phyloP scores from a whole-genome alignment of 2,113 vertebrate genomes.

The Macquaria australasica region DNA sequence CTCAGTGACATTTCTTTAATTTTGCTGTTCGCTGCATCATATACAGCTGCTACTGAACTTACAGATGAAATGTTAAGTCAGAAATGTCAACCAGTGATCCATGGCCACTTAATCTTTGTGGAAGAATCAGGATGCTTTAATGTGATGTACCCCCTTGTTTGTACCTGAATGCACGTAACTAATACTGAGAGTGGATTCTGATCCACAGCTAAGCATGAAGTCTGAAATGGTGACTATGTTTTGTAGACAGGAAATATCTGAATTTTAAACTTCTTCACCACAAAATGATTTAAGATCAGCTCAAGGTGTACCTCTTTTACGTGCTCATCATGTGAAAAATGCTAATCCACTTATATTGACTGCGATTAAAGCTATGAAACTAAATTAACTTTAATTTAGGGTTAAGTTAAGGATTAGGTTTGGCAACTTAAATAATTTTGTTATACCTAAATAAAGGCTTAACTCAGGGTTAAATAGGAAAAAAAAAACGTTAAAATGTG shows the following conservation, averaged over 20 bases:
- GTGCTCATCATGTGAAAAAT: not conserved
- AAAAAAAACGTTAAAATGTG: not conserved
- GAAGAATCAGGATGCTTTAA: not conserved
- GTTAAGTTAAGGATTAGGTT: not conserved
- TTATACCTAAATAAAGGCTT: not conserved
- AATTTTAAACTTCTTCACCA: not conserved
- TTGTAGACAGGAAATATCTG: not conserved
- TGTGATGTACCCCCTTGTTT: not conserved
- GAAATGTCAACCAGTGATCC: constrained; percentile 18
- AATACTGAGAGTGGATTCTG: not conserved
- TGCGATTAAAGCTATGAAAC: not conserved
- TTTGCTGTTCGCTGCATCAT: constrained; percentile 16
- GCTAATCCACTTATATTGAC: not conserved
- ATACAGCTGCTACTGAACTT: not conserved
- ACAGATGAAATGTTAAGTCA: not conserved
- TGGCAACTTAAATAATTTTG: not conserved
- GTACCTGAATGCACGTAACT: not conserved
- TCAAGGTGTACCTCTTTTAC: not conserved
- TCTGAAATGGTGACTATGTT: not conserved
- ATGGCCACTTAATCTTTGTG: not conserved
- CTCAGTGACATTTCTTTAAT: constrained; percentile 21
- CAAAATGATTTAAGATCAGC: not conserved
- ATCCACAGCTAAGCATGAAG: not conserved
- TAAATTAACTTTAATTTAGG: not conserved
- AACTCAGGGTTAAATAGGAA: not conserved